Conservation (phyloP, 2,797 vertebrate species). For the Xyrichtys novacula region DNA sequence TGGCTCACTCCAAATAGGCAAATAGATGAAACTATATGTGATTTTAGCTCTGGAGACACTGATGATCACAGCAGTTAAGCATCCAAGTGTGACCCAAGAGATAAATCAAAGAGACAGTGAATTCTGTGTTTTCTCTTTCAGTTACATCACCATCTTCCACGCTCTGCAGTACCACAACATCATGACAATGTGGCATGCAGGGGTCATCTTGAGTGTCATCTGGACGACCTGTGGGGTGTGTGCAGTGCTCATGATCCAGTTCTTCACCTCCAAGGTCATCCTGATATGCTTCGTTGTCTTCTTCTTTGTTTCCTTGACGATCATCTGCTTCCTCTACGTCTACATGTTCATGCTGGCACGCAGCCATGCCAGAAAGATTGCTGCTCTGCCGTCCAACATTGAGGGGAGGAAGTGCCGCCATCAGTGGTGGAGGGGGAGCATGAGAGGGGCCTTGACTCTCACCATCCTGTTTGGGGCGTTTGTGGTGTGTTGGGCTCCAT, state of each 20-base stretch:
- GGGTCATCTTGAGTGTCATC: constrained; percentile 82
- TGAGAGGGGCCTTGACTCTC: constrained; percentile 91
- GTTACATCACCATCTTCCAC: constrained; percentile 96
- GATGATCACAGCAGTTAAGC: too few relatives aligned
- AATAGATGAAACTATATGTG: background rate
- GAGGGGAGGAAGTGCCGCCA: constrained; percentile 24
- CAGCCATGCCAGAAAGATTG: constrained; percentile 89
- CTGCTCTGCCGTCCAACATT: constrained; percentile 78
- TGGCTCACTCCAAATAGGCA: too few relatives aligned
- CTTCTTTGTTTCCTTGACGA: constrained; percentile 88
- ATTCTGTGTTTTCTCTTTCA: constrained; percentile 42
- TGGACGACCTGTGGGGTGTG: constrained; percentile 89
- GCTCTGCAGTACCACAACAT: constrained; percentile 93
- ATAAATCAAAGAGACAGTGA: background rate
- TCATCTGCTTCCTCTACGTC: constrained; percentile 92
- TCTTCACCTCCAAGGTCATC: constrained; percentile 86
- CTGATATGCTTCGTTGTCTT: constrained; percentile 89
- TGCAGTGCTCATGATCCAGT: constrained; percentile 88
- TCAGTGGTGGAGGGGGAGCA: constrained; percentile 76
- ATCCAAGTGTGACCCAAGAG: background rate
- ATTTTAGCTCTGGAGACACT: too few relatives aligned
- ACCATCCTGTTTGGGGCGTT: constrained; percentile 95
- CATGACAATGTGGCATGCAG: constrained; percentile 89
- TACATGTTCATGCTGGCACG: constrained; percentile 95
- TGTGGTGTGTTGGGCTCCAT: constrained; percentile 94